Conservation (phyloP, 1,140 invertebrate species). For the Eriocheir sinensis region DNA sequence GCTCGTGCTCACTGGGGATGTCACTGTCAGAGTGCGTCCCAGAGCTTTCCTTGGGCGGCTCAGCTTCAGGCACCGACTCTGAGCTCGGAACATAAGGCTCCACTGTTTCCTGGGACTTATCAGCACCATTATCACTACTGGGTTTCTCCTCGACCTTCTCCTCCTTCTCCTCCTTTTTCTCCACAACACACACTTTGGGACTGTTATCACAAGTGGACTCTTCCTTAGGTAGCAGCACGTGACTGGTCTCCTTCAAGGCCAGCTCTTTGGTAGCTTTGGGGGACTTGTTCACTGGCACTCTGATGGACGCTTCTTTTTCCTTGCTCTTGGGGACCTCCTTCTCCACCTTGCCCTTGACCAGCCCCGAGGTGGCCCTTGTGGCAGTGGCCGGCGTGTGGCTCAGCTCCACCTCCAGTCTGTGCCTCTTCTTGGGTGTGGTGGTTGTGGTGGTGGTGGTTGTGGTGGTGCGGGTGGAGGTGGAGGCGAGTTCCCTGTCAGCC, state of each 20-base stretch:
- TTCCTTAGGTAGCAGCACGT: constrained; percentile 32
- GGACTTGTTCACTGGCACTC: constrained; percentile 56
- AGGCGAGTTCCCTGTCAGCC: neutral
- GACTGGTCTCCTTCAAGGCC: constrained; percentile 43
- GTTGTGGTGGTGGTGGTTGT: constrained; percentile 80
- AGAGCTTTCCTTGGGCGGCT: constrained; percentile 55
- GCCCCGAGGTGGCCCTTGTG: constrained; percentile 60
- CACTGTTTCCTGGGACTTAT: constrained; percentile 19
- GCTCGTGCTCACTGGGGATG: constrained; percentile 78
- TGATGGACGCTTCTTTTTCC: constrained; percentile 61
- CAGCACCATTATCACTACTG: constrained; percentile 33
- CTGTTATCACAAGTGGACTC: constrained; percentile 31
- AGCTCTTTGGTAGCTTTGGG: constrained; percentile 58
- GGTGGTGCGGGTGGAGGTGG: constrained; percentile 62
- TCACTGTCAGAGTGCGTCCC: constrained; percentile 79
- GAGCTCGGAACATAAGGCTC: constrained; percentile 4
- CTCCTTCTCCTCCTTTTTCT: constrained; percentile 57
- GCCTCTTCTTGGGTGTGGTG: constrained; percentile 85
- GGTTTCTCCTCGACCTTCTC: constrained; percentile 49
- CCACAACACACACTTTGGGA: constrained; percentile 32
- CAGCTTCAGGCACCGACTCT: constrained; percentile 35
- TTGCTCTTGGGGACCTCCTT: constrained; percentile 64
- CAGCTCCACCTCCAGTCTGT: constrained; percentile 82
- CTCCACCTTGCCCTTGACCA: constrained; percentile 67
- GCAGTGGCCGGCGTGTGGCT: constrained; percentile 52